Evolutionary conservation across 2,113 vertebrate species (phyloP).

Genomic region (Ploceus nigricollis): DNA sequence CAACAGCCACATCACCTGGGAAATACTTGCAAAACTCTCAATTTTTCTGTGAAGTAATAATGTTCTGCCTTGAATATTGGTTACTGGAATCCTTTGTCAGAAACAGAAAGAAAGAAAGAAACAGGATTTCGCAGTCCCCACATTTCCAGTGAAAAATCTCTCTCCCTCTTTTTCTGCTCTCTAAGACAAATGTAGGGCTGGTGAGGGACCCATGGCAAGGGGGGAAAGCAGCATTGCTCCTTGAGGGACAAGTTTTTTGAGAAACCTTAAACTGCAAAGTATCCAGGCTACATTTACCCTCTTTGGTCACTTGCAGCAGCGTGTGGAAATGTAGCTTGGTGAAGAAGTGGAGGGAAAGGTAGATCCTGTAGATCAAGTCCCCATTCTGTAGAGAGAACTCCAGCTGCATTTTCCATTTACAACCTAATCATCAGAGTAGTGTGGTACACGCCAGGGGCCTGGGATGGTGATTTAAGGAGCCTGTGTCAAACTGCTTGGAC

Average conservation of each 20-base stretch:
- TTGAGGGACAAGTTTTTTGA: background rate
- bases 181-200: background rate
- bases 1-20: background rate
- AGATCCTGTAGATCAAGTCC: slow-evolving; percentile 27
- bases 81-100: background rate
- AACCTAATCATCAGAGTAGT: slow-evolving; percentile 53
- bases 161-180: background rate
- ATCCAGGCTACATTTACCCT: background rate
- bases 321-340: background rate
- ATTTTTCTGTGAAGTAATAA: background rate
- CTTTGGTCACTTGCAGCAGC: background rate
- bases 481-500: slow-evolving; percentile 54
- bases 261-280: background rate
- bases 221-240: background rate
- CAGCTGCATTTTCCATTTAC: slow-evolving; percentile 65
- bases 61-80: background rate
- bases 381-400: slow-evolving; percentile 11
- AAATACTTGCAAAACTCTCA: background rate
- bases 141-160: background rate
- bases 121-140: background rate
- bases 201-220: fast-evolving
- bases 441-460: background rate
- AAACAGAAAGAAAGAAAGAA: background rate
- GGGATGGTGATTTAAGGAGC: slow-evolving; percentile 51
- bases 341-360: background rate